Conservation (phyloP, 35 echinoderm and acorn worm genomes). For the Ptychodera flava region DNA sequence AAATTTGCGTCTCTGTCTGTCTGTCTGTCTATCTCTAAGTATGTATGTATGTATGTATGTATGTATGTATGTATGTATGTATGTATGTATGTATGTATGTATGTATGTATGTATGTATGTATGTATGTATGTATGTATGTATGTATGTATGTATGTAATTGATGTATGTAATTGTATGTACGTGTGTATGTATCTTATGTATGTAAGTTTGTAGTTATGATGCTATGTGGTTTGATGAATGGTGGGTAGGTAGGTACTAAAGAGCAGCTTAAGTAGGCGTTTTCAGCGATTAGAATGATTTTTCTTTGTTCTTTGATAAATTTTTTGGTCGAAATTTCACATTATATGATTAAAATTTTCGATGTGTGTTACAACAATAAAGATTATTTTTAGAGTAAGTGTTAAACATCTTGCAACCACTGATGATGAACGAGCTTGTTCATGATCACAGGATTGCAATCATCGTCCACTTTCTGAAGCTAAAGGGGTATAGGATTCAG, state of each 20-base stretch:
- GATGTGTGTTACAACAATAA: neutral
- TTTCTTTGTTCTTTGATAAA: neutral
- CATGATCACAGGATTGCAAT: no score
- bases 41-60: slow-evolving; percentile 2
- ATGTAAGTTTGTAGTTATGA: neutral
- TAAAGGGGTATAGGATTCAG: no score
- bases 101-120: slow-evolving; percentile 2
- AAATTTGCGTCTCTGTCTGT: neutral
- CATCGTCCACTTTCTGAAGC: no score
- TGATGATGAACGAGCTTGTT: no score
- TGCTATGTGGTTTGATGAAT: neutral
- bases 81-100: slow-evolving; percentile 2
- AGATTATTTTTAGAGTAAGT: no score
- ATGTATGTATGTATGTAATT: neutral
- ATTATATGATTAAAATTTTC: neutral
- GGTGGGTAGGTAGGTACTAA: neutral
- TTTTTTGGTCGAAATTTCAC: neutral
- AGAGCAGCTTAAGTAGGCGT: no score
- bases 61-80: slow-evolving; percentile 2
- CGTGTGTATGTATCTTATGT: neutral
- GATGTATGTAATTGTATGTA: neutral
- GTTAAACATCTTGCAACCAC: no score
- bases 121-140: slow-evolving; percentile 2
- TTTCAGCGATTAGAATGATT: no score
- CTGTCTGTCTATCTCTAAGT: neutral